Base-by-base conservation (phyloP, 2,113 vertebrate genomes). In the Saimiri boliviensis region DNA sequence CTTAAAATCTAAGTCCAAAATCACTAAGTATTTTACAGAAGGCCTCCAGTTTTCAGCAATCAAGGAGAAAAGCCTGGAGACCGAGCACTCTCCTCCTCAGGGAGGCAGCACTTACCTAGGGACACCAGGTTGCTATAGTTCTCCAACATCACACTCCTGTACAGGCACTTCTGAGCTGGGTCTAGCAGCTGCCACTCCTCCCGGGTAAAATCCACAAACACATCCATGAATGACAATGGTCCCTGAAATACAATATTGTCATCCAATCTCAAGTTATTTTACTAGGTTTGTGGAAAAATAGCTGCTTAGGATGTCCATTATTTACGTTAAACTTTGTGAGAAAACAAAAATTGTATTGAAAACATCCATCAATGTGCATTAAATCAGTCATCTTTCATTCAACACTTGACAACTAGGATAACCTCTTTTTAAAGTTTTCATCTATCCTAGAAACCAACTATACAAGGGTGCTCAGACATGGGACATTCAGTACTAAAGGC, bases 101-200 rank as follows among this genome's bases (percentile, higher is more conserved):
- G 52, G 52, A 47, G 0, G 30, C 3, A 7, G 66, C 19, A 37
- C 95, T 13, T 80, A 97, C 95, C 93, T 47, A 97, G 47, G 6
- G 42, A 96, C 14, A 91, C 91, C 58, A 95, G 73, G 52, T 88
- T 82, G 80, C 93, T 66, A 2, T 92, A 96, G n/a, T 93, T 97
- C 87, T 97, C 95, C 93, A 95, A 2, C 90, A 92, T 97, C 52
- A 97, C 87, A 12, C 56, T 95, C 80, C 73, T 47, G 74, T 95
- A 92, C 30, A 96, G 87, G 17, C 47, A 20, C 83, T 85, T 95
- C 93, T 97, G 94, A 21, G 35, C 27, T 3, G n/a, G 20, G 21
- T 93, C 80, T 74, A 97, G 84, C 52, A 96, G 42, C 14, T 0
- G 73, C 96, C 95, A 96, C n/a, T 96, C 86, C 14, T 98, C 97